These are phyloP conservation scores for Gyps fulvus DNA, from an alignment of 2,113 vertebrate species.

Conservation along the genomic window DNA sequence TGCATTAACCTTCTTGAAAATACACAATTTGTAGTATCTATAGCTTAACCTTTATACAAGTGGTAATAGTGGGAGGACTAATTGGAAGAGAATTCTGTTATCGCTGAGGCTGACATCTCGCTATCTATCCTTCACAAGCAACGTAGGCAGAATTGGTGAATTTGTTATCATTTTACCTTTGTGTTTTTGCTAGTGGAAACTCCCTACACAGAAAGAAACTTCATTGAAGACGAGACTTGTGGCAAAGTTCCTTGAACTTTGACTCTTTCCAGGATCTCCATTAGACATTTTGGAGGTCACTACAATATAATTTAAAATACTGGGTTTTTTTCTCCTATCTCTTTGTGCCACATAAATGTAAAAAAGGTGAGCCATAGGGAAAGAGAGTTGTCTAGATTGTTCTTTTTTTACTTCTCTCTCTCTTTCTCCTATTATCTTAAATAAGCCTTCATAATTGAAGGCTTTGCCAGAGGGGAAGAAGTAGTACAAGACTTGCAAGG, in stretches of 20 bases:
- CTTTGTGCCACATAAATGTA: background rate
- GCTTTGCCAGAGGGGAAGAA: background rate
- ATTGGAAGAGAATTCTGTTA: background rate
- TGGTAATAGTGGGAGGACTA: background rate
- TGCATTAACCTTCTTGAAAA: background rate
- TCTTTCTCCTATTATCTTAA: background rate
- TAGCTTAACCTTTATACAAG: background rate
- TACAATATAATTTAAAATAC: background rate
- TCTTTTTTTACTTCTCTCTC: background rate
- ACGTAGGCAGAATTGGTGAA: background rate
- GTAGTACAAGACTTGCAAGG: background rate
- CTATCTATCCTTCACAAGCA: background rate
- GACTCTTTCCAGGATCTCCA: background rate
- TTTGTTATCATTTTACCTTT: background rate
- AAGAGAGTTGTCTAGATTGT: background rate
- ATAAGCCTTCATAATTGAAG: background rate
- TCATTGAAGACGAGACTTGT: background rate
- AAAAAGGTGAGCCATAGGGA: background rate
- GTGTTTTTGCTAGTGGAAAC: background rate
- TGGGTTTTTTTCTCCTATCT: fast-evolving
- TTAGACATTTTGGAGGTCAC: background rate
- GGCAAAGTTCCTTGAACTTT: background rate
- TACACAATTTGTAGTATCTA: background rate
- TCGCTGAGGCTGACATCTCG: background rate
- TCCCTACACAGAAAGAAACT: background rate